Evolutionary conservation across 2,888 invertebrate species (phyloP), one percentile per base, ranked within the genome.

Genomic region (Prosopocoilus inquinatus): DNA sequence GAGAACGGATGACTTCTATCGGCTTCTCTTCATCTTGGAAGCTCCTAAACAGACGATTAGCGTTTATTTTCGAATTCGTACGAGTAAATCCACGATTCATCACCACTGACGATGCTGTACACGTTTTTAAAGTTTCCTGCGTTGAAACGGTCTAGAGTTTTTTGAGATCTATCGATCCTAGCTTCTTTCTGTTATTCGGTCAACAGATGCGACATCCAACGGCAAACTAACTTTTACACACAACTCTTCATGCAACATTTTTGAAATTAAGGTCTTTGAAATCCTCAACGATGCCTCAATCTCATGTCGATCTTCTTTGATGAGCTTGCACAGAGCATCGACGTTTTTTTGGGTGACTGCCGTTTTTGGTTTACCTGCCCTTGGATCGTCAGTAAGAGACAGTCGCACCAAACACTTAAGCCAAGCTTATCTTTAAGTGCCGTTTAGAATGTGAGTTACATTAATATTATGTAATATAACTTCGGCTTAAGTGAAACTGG

Each of bases 1-100:
- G n/a, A n/a, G n/a, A n/a, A n/a, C n/a, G 43, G 41, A 48, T 39
- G 41, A 48, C n/a, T n/a, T n/a, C n/a, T n/a, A n/a, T n/a, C n/a
- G n/a, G n/a, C n/a, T n/a, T n/a, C n/a, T n/a, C n/a, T 36, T 56
- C 57, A 44, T 47, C 46, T 56, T 48, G 45, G 55, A 32, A 61
- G 55, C 11, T 52, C 55, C 55, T 50, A 53, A 36, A 52, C 47
- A 48, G 44, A 43, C 16, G 50, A 59, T 28, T 60, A 55, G 15
- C 51, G 50, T 59, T 61, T 55, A 43, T 9, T 54, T 51, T 52
- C 58, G 4, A 38, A n/a, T n/a, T n/a, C n/a, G n/a, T n/a, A n/a
- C n/a, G n/a, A n/a, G n/a, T n/a, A n/a, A n/a, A n/a, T n/a, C n/a
- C n/a, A n/a, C n/a, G n/a, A n/a, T n/a, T n/a, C n/a, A n/a, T n/a